Percentiles rank a stretch among this genome's conserved stretches.
These are phyloP conservation scores for Arion vulgaris DNA, from an alignment of 1,140 invertebrate genomes.

Conservation along the genomic window DNA sequence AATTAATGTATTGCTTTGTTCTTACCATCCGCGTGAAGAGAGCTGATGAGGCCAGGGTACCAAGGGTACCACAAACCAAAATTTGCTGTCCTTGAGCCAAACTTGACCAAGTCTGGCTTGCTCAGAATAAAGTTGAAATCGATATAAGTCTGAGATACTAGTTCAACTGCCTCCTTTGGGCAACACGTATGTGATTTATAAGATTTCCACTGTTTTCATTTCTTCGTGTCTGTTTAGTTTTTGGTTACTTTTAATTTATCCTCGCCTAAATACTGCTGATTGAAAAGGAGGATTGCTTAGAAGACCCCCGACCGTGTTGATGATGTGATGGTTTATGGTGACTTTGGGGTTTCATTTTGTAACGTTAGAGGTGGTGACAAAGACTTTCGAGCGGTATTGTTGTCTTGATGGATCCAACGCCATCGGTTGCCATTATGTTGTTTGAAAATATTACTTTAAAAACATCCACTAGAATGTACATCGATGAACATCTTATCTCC, in stretches of 20 bases:
- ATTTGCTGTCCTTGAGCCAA: constrained; percentile 28
- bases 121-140: constrained; percentile 38
- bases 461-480: no score
- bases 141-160: constrained; percentile 34
- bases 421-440: constrained; percentile 7
- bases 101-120: constrained; percentile 13
- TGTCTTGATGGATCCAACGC: background rate
- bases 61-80: constrained; percentile 38
- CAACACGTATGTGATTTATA: background rate
- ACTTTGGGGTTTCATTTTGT: background rate
- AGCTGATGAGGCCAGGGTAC: constrained; percentile 26
- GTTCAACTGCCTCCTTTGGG: constrained; percentile 29
- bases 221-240: background rate
- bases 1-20: no score
- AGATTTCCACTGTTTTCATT: background rate
- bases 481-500: no score
- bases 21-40: constrained; percentile 19
- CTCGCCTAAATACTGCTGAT: constrained; percentile 43
- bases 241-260: background rate
- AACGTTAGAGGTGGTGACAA: background rate
- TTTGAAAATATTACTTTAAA: no score
- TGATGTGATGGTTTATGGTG: background rate
- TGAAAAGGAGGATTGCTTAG: constrained; percentile 30
- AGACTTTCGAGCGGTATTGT: background rate
- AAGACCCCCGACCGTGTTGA: background rate